Evolutionary conservation across 2,888 invertebrate genomes (phyloP).

Genomic region (Amphimallon solstitiale): DNA sequence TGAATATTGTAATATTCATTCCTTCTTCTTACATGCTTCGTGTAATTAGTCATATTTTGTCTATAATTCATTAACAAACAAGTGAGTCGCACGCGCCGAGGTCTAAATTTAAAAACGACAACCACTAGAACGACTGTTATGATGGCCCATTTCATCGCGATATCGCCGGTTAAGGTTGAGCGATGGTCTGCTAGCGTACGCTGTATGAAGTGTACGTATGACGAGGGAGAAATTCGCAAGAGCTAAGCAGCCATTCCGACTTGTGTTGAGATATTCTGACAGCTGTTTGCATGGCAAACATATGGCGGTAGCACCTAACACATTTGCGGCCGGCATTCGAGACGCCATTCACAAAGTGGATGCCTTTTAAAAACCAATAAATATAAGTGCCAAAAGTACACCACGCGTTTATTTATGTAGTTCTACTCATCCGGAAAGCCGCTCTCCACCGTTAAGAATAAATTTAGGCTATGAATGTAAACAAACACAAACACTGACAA

Average conservation of each 20-base stretch:
- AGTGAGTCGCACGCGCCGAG: background rate
- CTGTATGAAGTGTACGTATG: background rate
- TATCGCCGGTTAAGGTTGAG: slow-evolving; percentile 16
- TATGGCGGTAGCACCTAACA: slow-evolving; percentile 46
- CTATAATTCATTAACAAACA: no score
- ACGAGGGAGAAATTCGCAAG: slow-evolving; percentile 3
- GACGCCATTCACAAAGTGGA: slow-evolving; percentile 46
- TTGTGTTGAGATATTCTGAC: slow-evolving; percentile 38
- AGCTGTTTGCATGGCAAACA: slow-evolving; percentile 46
- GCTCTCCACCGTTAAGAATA: slow-evolving; percentile 21
- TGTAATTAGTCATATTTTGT: no score
- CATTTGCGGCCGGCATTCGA: slow-evolving; percentile 43
- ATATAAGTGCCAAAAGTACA: slow-evolving; percentile 49
- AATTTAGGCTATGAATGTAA: slow-evolving; percentile 36
- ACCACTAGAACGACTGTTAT: background rate
- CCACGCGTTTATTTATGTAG: slow-evolving; percentile 44
- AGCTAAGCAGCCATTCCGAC: background rate
- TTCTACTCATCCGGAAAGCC: slow-evolving; percentile 31
- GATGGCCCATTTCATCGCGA: slow-evolving; percentile 7
- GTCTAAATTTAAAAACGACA: slow-evolving; percentile 13
- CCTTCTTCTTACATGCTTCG: no score
- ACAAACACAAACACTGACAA: slow-evolving; percentile 11
- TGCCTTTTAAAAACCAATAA: slow-evolving; percentile 53
- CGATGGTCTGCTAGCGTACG: slow-evolving; percentile 13
- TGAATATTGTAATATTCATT: no score